These are phyloP conservation scores for Hoplostethus atlanticus DNA, from an alignment of 2,797 vertebrate species.

Conservation along the genomic window DNA sequence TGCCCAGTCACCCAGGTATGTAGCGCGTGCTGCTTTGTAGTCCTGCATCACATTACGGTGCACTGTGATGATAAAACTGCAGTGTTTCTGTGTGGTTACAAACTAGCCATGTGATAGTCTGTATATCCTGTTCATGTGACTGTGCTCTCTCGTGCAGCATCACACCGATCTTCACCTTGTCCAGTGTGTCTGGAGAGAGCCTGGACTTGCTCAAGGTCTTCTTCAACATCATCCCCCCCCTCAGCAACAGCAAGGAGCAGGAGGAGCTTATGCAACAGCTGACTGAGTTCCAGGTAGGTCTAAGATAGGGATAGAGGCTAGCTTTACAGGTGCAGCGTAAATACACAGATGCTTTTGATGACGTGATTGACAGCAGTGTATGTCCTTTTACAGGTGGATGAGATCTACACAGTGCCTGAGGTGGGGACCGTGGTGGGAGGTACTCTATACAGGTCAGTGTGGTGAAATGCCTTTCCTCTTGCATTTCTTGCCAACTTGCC, in stretches of 20 bases:
- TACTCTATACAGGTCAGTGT: slow-evolving; percentile 93
- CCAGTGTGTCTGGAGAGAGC: slow-evolving; percentile 96
- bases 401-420: slow-evolving; percentile 98
- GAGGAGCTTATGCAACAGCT: slow-evolving; percentile 99
- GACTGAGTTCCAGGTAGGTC: slow-evolving; percentile 93
- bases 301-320: neutral
- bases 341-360: neutral
- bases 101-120: no score
- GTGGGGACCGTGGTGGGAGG: slow-evolving; percentile 99
- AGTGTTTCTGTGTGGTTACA: neutral
- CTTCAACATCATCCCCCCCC: slow-evolving; percentile 97
- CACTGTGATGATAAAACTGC: no score
- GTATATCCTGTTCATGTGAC: no score
- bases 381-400: slow-evolving; percentile 90
- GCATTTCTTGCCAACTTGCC: neutral
- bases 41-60: no score
- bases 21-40: no score
- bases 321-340: neutral
- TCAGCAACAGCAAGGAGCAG: slow-evolving; percentile 98
- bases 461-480: neutral
- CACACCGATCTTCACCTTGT: slow-evolving; percentile 96
- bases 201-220: slow-evolving; percentile 96
- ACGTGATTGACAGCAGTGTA: slow-evolving; percentile 11
- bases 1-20: slow-evolving; percentile 85
- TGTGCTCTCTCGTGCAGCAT: slow-evolving; percentile 80